Percentiles rank a stretch among this genome's conserved stretches.
Conservation (phyloP, 2,797 vertebrate genomes). For the Tauraco hartlaubi region DNA sequence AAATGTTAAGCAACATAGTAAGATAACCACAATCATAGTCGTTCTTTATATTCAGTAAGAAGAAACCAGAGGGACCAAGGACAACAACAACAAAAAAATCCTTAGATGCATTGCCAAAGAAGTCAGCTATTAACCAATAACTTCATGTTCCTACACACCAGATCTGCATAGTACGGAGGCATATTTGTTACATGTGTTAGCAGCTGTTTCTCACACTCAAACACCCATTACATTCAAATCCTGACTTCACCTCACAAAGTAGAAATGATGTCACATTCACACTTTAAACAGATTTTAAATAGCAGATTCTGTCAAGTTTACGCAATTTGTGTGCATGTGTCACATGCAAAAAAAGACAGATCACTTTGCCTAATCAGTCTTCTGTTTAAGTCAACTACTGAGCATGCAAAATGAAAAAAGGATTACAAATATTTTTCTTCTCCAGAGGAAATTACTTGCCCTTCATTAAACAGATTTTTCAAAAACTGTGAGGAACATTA, state of each 20-base stretch:
- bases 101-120: background rate
- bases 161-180: background rate
- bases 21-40: background rate
- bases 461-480: background rate
- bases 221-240: background rate
- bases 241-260: background rate
- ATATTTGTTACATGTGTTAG: background rate
- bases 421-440: background rate
- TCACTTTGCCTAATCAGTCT: background rate
- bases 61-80: background rate
- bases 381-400: background rate
- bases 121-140: background rate
- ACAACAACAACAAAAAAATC: background rate
- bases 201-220: background rate
- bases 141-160: background rate
- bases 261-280: background rate
- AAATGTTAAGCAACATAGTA: background rate
- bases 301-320: background rate
- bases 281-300: background rate
- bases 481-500: background rate
- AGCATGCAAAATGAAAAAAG: background rate
- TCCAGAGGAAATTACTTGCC: background rate
- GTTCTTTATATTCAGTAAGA: background rate
- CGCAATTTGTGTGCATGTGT: fast-evolving
- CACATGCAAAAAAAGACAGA: background rate